These are phyloP conservation scores for Notarius lentiginosus DNA, from an alignment of 2,113 vertebrate genomes.

Conservation along the genomic window DNA sequence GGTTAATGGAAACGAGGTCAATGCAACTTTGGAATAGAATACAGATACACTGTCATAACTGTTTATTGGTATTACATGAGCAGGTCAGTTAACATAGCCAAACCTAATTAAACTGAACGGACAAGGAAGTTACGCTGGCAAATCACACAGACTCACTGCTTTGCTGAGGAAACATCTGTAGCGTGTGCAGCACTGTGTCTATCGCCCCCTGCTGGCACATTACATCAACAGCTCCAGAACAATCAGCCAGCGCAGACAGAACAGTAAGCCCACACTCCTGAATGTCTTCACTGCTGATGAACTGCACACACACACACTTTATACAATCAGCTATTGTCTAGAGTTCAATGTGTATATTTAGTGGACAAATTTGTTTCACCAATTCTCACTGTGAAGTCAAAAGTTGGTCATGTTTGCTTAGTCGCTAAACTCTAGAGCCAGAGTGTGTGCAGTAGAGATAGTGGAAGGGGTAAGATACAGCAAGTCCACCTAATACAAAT, in stretches of 20 bases:
- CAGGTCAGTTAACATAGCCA: not conserved
- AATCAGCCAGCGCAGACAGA: slow-evolving; percentile 77
- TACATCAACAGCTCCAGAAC: slow-evolving; percentile 81
- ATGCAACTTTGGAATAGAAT: not conserved
- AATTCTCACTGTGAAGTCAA: not conserved
- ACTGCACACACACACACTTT: slow-evolving; percentile 68
- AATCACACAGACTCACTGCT: slow-evolving; percentile 73
- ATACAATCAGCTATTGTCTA: not conserved
- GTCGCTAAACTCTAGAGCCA: not conserved
- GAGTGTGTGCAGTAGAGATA: not conserved
- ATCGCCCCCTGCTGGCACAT: slow-evolving; percentile 86
- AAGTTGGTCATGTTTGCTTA: not conserved
- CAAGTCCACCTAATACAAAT: not conserved
- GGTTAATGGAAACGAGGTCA: not conserved
- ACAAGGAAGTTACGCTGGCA: not conserved
- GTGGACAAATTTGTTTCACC: not conserved
- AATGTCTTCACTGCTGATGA: slow-evolving; percentile 82
- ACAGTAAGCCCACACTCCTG: slow-evolving; percentile 86
- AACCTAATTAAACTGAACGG: not conserved
- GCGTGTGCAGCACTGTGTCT: slow-evolving; percentile 84
- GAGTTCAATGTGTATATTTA: not conserved
- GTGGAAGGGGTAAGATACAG: not conserved
- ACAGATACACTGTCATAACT: not conserved
- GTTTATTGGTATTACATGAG: not conserved
- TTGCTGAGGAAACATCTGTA: slow-evolving; percentile 88